A percentile compares a stretch with the other conserved stretches of the same genome.
phyloP scores from a whole-genome alignment of 2,888 invertebrate species.

The Corbicula japonica region DNA sequence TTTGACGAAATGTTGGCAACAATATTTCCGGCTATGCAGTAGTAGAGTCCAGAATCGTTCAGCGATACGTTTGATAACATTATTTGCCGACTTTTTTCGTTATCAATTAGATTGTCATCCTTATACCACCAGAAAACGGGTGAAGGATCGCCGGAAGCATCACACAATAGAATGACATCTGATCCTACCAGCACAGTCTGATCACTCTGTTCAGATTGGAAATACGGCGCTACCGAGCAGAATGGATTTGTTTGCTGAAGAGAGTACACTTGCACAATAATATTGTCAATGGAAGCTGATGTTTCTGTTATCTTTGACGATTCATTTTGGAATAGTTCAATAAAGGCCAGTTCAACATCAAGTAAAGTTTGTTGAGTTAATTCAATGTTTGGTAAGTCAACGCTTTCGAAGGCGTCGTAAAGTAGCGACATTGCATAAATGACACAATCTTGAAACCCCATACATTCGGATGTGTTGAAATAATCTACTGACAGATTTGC shows the following conservation, averaged over 20 bases:
- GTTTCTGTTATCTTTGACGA: constrained; percentile 5
- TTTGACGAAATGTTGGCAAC: constrained; percentile 52
- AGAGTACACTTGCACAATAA: constrained; percentile 2
- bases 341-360: constrained; percentile 27
- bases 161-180: constrained; percentile 11
- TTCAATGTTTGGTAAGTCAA: constrained; percentile 26
- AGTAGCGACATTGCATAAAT: constrained; percentile 30
- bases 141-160: constrained; percentile 26
- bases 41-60: constrained; percentile 21
- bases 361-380: constrained; percentile 3
- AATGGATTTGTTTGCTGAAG: constrained; percentile 23
- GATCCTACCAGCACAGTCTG: constrained; percentile 22
- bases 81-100: constrained; percentile 1
- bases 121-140: constrained; percentile 44
- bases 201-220: constrained; percentile 4
- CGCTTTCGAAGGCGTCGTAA: constrained; percentile 34
- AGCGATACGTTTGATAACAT: constrained; percentile 17
- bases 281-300: not conserved
- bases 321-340: constrained; percentile 33
- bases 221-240: constrained; percentile 41
- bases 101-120: constrained; percentile 4
- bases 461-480: constrained; percentile 37
- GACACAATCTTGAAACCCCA: constrained; percentile 37
- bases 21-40: constrained; percentile 48
- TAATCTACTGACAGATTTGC: constrained; percentile 32